A percentile compares a stretch with the other conserved stretches of the same genome.
These are phyloP conservation scores for Phoenicopterus ruber DNA, from an alignment of 2,113 vertebrate genomes.

Conservation along the genomic window DNA sequence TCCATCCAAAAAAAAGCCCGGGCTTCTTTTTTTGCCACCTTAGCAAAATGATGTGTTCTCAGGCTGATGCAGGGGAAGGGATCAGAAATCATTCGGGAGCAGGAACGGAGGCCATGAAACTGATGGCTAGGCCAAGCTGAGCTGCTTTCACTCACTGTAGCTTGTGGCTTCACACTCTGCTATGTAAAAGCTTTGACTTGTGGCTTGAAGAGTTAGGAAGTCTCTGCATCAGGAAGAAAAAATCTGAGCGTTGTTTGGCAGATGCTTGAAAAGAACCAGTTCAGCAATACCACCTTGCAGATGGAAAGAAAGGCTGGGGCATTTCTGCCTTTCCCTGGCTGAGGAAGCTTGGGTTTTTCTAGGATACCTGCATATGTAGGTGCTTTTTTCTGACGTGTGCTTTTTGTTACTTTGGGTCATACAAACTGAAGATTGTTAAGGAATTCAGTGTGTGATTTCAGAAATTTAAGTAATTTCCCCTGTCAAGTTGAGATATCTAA, in stretches of 20 bases:
- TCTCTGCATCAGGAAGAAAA: not conserved
- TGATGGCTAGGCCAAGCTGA: not conserved
- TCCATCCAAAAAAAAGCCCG: fast-evolving
- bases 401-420: fast-evolving
- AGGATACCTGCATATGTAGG: not conserved
- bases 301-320: fast-evolving
- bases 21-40: not conserved
- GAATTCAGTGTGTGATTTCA: not conserved
- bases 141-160: not conserved
- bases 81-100: not conserved
- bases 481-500: not conserved
- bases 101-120: not conserved
- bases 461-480: not conserved
- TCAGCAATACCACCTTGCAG: fast-evolving
- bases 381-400: not conserved
- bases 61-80: not conserved
- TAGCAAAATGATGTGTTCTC: fast-evolving
- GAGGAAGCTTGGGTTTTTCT: not conserved
- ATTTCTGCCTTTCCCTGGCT: not conserved
- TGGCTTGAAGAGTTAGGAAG: not conserved
- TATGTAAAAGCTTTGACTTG: not conserved
- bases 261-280: not conserved
- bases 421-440: fast-evolving
- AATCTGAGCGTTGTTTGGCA: not conserved
- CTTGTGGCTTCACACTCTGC: conserved; percentile 32